Base-by-base conservation (phyloP, 2,888 invertebrate genomes). In the Thymelicus acteon region DNA sequence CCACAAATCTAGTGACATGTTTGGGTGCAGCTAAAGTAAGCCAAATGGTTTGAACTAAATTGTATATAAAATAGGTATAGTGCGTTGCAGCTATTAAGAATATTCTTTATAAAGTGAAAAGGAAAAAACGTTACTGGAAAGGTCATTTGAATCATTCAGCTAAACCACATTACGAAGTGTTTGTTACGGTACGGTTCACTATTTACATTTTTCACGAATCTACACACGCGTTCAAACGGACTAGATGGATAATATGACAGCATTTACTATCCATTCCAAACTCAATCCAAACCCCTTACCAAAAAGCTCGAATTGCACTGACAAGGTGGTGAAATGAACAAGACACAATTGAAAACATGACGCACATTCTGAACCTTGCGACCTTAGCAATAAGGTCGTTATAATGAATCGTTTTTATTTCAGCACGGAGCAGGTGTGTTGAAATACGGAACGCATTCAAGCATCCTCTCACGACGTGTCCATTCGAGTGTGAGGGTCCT, bases 401-500 rank as follows among this genome's bases (percentile, higher is more conserved):
- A 19, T 6, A 12, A 47, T 6, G 15, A 7, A 52, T 6, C 24
- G 54, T 68, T 13, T 24, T 57, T 52, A 52, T 52, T 52, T 52
- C 49, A 19, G 49, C 19, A 63, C 62, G 73, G 48, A 73, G 72
- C 79, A 80, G 80, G 76, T 79, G 80, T 80, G 78, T 76, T 80
- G 78, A 77, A 78, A 82, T 79, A 80, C 62, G 77, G 72, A 60
- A 73, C 74, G 72, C 78, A 79, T 68, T 74, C 73, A 73, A 77
- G 80, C 82, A 77, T 77, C 75, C 75, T 67, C 74, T 73, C 76
- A 75, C 75, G 76, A 74, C 75, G 75, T 74, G 73, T 78, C 60
- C 78, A 78, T 80, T 77, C 73, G 74, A 76, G 73, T 77, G 76
- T 68, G 72, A 76, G 71, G 71, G 74, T 75, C 75, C 78, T 80